Evolutionary conservation across 2,113 vertebrate genomes (phyloP), one percentile per base, ranked within the genome.

Genomic region (Recurvirostra avosetta): DNA sequence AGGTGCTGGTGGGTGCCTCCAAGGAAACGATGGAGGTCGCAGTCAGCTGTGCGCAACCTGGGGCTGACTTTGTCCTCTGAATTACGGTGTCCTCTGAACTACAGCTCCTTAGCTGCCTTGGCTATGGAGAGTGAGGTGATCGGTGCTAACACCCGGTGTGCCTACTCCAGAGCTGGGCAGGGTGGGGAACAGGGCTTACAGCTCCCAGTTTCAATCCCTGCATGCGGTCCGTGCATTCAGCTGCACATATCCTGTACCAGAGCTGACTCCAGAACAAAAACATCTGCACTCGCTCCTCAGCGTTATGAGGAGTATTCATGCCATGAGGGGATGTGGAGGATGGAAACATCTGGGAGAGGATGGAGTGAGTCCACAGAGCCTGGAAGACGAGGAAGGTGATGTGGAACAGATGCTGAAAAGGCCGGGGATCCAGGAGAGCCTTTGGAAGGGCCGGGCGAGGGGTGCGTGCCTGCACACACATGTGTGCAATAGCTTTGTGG

Each of bases 331-430:
- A 40, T 38, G 77, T 12, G 34, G 65, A 52, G 74, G 77, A 43
- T 71, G 93, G 82, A 71, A 92, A 90, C 91, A 93, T 95, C 95
- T 94, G 96, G 73, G 47, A 66, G 62, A 67, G 86, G 74, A 88
- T 20, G 74, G 73, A 90, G 40, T 2, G n/a, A 80, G 76, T 36
- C 86, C 47, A 49, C 72, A 40, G 91, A 80, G 76, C 30, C 87
- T 52, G 80, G 74, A 81, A 62, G 71, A 79, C 0, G n/a, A 86
- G 61, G 43, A 55, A 32, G 66, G 86, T 45, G 93, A 92, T 88
- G 91, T 11, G 74, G 86, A 95, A 70, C 91, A 95, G 96, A 93
- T 96, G 91, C 78, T 22, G 73, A 25, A 30, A 50, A 71, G 73
- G 80, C 75, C 11, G 66, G n/a, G 73, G 87, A 61, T 32, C 36